These are phyloP conservation scores for Capreolus pygargus DNA, from an alignment of 2,113 vertebrate genomes.

Conservation along the genomic window DNA sequence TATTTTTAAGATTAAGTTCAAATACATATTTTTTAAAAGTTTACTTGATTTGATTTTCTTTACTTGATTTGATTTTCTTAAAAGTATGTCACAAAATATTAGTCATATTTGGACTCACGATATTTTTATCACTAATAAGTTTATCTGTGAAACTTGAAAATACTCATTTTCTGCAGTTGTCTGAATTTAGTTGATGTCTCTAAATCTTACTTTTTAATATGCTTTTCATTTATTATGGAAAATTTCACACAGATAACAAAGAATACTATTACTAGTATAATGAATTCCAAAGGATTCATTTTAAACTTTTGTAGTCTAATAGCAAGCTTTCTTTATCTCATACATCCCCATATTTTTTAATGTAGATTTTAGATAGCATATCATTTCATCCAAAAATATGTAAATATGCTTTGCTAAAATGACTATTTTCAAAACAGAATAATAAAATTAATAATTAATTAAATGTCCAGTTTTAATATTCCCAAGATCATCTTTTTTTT, in stretches of 20 bases:
- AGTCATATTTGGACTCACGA: neutral
- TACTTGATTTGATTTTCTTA: neutral
- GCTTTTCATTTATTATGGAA: neutral
- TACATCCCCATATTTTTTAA: neutral
- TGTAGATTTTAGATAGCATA: neutral
- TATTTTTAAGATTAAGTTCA: neutral
- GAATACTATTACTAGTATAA: neutral
- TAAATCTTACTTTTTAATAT: neutral
- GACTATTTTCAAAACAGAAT: neutral
- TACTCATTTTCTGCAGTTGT: neutral
- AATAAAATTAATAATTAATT: neutral
- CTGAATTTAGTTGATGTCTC: neutral
- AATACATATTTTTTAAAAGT: neutral
- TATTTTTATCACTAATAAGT: neutral
- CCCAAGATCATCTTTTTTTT: neutral
- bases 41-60: neutral
- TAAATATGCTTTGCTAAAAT: neutral
- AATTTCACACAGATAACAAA: neutral
- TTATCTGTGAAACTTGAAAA: neutral
- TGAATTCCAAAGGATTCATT: neutral
- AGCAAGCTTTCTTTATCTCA: neutral
- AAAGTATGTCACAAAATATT: neutral
- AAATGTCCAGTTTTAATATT: neutral
- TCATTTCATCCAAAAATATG: neutral
- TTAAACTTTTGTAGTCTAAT: neutral